Percentiles rank a stretch among this genome's conserved stretches.
Evolutionary conservation across 1,140 invertebrate genomes (phyloP).

Genomic region (Tetramorium simillimum): DNA sequence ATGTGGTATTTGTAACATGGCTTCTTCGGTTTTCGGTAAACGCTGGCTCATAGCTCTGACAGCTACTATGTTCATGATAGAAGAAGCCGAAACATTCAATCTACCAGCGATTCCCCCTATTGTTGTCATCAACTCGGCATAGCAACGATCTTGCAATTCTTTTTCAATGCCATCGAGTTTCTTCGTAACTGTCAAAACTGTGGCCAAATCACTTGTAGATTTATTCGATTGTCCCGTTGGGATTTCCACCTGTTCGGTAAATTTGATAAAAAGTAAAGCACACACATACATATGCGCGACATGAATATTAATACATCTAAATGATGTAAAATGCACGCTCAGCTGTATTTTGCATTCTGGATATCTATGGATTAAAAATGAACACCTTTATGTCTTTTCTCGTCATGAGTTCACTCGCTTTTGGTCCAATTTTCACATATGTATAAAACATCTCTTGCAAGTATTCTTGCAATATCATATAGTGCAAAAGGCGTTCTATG

Average conservation of each 20-base stretch:
- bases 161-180: constrained; percentile 81
- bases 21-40: constrained; percentile 90
- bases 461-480: constrained; percentile 92
- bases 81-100: constrained; percentile 85
- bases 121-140: constrained; percentile 84
- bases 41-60: constrained; percentile 91
- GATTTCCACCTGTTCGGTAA: constrained; percentile 77
- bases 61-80: constrained; percentile 88
- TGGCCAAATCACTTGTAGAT: constrained; percentile 68
- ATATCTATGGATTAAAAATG: neutral
- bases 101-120: constrained; percentile 86
- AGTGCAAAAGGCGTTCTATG: constrained; percentile 92
- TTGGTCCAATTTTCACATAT: constrained; percentile 92
- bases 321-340: neutral
- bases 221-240: constrained; percentile 72
- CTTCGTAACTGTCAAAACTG: constrained; percentile 76
- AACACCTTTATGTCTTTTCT: constrained; percentile 77
- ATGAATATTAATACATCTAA: neutral
- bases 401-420: constrained; percentile 85
- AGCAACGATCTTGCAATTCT: constrained; percentile 85
- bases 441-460: constrained; percentile 93
- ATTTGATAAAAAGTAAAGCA: too few species aligned
- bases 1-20: constrained; percentile 94
- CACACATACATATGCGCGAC: neutral
- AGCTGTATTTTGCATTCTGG: constrained; percentile 23